Percentiles rank a stretch among this genome's conserved stretches.
phyloP scores from a whole-genome alignment of 2,113 vertebrate genomes.

The Eubucco bourcierii region DNA sequence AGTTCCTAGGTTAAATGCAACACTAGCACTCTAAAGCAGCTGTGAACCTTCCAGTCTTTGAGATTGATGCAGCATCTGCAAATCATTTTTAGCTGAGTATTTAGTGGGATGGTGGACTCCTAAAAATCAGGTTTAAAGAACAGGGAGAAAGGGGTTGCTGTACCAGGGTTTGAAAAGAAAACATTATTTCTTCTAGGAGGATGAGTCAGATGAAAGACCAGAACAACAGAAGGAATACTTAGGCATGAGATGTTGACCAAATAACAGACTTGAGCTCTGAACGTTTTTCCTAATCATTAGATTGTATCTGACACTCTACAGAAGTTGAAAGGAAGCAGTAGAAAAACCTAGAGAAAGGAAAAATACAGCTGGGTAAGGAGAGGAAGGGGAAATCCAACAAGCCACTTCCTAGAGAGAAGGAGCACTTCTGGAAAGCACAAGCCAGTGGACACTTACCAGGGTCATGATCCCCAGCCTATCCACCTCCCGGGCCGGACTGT shows the following conservation, averaged over 20 bases:
- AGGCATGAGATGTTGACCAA: neutral
- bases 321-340: constrained; percentile 35
- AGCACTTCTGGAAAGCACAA: fast-evolving
- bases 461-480: constrained; percentile 96
- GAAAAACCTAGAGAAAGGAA: constrained; percentile 33
- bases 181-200: neutral
- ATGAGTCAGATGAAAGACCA: neutral
- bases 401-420: neutral
- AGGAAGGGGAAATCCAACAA: neutral
- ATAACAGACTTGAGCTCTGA: constrained; percentile 11
- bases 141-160: neutral
- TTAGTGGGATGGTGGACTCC: neutral
- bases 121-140: neutral
- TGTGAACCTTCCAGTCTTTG: neutral
- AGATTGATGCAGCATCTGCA: neutral
- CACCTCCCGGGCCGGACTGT: constrained; percentile 90
- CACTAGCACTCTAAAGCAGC: neutral
- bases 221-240: constrained; percentile 1
- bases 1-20: neutral
- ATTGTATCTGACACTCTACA: constrained; percentile 32
- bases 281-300: constrained; percentile 5
- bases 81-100: neutral
- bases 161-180: neutral
- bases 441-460: constrained; percentile 74
- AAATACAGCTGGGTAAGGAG: neutral